Percentiles rank a stretch among this genome's conserved stretches.
Conservation (phyloP, 2,113 vertebrate species). For the Mesitornis unicolor region DNA sequence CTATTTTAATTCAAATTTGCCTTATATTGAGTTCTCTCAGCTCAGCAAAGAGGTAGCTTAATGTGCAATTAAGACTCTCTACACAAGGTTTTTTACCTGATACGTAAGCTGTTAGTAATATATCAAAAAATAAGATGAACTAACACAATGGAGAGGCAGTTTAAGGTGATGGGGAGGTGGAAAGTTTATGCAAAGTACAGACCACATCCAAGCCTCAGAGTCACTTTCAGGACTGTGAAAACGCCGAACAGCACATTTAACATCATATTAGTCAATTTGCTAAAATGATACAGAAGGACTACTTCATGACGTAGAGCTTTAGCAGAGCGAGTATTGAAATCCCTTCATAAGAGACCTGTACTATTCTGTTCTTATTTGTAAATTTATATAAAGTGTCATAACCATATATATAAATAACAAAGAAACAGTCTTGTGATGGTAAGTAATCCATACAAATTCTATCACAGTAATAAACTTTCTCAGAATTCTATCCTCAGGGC, state of each 20-base stretch:
- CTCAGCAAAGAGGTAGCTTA: not conserved
- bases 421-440: slow-evolving; percentile 12
- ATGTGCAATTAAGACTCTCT: not conserved
- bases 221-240: not conserved
- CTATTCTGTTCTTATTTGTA: slow-evolving; percentile 31
- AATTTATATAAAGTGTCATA: slow-evolving; percentile 32
- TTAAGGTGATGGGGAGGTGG: not conserved
- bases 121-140: not conserved
- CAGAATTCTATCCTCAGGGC: slow-evolving; percentile 14
- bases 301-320: not conserved
- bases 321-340: not conserved
- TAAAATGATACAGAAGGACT: not conserved
- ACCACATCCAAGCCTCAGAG: not conserved
- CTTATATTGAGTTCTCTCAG: not conserved
- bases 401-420: slow-evolving; percentile 53
- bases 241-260: not conserved
- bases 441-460: slow-evolving; percentile 68
- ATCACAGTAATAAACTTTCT: slow-evolving; percentile 40
- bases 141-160: not conserved
- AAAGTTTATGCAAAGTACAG: not conserved
- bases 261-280: not conserved
- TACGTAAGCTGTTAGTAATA: not conserved
- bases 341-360: not conserved
- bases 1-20: not conserved
- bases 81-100: not conserved